These are phyloP conservation scores for Rhinophrynus dorsalis DNA, from an alignment of 2,797 vertebrate genomes.

Conservation along the genomic window DNA sequence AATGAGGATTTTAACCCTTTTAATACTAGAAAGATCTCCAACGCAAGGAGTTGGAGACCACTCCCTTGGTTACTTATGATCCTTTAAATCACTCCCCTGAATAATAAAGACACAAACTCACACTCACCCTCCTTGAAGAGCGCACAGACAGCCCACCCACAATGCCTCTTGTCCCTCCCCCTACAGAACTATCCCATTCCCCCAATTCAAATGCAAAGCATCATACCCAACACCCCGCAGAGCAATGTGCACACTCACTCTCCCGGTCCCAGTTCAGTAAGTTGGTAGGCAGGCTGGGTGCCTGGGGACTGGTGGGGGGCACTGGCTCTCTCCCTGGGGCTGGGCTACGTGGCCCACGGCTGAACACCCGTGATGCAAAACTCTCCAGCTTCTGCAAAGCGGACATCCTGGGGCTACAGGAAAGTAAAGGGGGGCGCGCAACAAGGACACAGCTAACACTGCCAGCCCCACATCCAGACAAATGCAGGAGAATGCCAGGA, in stretches of 20 bases:
- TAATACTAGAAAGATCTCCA: no score
- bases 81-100: no score
- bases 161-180: neutral
- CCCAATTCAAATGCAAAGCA: neutral
- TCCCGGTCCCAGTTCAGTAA: slow-evolving; percentile 58
- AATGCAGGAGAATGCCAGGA: neutral
- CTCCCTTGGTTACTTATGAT: no score
- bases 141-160: no score
- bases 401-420: slow-evolving; percentile 46
- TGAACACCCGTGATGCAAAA: slow-evolving; percentile 53
- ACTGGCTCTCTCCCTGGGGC: slow-evolving; percentile 51
- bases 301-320: slow-evolving; percentile 51
- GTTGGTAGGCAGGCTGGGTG: slow-evolving; percentile 55
- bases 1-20: no score
- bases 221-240: slow-evolving; percentile 13
- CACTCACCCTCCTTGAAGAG: no score
- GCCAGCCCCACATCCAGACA: neutral
- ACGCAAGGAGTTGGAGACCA: no score
- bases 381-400: slow-evolving; percentile 55
- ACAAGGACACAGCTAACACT: neutral
- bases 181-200: neutral
- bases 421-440: neutral
- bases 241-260: slow-evolving; percentile 50
- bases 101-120: no score
- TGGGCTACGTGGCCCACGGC: slow-evolving; percentile 50